Base-by-base conservation (phyloP, 2,797 vertebrate genomes). In the Sebastes melanostomus region DNA sequence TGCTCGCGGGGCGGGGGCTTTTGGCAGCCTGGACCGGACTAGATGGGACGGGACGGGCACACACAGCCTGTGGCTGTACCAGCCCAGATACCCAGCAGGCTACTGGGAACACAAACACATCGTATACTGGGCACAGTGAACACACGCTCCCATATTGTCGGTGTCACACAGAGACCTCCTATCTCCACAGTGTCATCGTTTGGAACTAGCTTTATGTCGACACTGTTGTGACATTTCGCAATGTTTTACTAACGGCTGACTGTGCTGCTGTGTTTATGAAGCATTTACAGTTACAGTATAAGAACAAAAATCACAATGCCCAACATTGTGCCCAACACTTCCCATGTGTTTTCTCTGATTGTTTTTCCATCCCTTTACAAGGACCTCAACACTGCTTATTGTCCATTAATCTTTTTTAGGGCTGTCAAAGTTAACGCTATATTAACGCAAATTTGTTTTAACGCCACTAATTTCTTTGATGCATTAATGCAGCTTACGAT, bases 41-140 rank as follows among this genome's bases (percentile, higher is more conserved):
- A 90, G 90, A 91, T 88, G 87, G 85, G 93, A 90, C 80, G 77
- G 86, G 90, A 91, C 65, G 75, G 86, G 78, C 89, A 86, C 91
- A 85, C 86, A 87, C 85, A 92, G 92, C 94, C 94, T 92, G 92
- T 93, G 91, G 95, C 93, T 92, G 87, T 89, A 92, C 86, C 93
- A 93, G 93, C 90, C 91, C 92, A 91, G 80, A 90, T 90, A 89
- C 90, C 91, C 94, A 93, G 93, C 94, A 91, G 93, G 92, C 82
- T 87, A 91, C 85, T 88, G 88, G 90, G 90, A 92, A 86, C 84
- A 86, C 70, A 87, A 11, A 85, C 78, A 88, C 80, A 87, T 79
- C 78, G 38, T 63, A 88, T 74, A 80, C 78, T 84, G 77, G 58
- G 70, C 78, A 75, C 84, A 63, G 81, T 69, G 58, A 81, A 84